These are phyloP conservation scores for Hippocampus mohnikei DNA, from an alignment of 2,113 vertebrate genomes.

Conservation along the genomic window DNA sequence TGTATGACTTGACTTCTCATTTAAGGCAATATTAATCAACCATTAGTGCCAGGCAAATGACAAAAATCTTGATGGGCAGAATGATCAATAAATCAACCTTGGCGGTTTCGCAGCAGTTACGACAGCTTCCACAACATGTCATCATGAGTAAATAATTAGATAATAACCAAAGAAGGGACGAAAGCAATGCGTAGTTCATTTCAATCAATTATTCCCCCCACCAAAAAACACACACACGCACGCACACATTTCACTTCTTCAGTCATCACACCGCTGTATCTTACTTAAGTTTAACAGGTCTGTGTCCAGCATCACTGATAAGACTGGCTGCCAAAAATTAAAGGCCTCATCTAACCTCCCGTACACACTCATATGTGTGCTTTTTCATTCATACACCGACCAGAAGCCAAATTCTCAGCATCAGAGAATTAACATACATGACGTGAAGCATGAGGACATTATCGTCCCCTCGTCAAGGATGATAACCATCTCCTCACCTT, in stretches of 20 bases:
- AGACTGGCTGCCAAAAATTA: conserved; percentile 8
- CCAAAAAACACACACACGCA: neutral
- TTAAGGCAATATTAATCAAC: neutral
- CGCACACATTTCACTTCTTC: neutral
- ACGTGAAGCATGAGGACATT: neutral
- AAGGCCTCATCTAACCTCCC: conserved; percentile 22
- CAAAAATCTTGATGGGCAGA: neutral
- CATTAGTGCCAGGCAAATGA: neutral
- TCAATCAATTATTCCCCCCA: neutral
- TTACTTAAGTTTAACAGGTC: neutral
- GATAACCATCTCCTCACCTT: conserved; percentile 6
- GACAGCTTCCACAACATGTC: neutral
- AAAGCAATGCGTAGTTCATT: neutral
- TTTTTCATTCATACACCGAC: neutral
- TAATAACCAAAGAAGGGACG: neutral
- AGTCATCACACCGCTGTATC: neutral
- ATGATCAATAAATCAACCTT: neutral
- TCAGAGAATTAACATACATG: neutral
- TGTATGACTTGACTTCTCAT: too few relatives aligned
- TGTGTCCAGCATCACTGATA: neutral
- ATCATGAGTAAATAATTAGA: neutral
- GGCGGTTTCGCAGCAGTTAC: neutral
- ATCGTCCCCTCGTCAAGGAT: conserved; percentile 4
- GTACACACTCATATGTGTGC: neutral
- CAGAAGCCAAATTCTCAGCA: neutral